These are phyloP conservation scores for Phanerotoma sp. DNA, from an alignment of 2,888 invertebrate species.

Conservation along the genomic window DNA sequence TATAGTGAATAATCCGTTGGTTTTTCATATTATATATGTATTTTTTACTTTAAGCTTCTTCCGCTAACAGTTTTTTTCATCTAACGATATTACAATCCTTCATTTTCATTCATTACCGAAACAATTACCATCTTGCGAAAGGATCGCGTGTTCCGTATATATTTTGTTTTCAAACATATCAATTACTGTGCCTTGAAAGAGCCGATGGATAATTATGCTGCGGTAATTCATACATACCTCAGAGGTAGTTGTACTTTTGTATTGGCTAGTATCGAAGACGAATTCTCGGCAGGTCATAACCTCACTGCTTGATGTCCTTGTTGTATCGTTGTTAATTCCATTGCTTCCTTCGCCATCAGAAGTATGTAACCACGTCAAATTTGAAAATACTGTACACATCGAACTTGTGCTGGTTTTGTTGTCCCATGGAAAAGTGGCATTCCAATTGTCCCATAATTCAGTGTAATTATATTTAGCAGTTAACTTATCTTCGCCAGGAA, in stretches of 20 bases:
- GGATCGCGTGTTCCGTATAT: too few relatives aligned
- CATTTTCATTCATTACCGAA: too few relatives aligned
- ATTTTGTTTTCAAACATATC: too few relatives aligned
- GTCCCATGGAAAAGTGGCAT: constrained; percentile 62
- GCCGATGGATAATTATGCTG: constrained; percentile 15
- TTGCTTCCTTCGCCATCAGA: constrained; percentile 31
- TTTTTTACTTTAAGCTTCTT: too few relatives aligned
- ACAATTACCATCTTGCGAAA: too few relatives aligned
- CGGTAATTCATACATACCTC: constrained; percentile 59
- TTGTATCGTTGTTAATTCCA: constrained; percentile 26
- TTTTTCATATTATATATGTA: too few relatives aligned
- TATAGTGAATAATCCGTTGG: too few relatives aligned
- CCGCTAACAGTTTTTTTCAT: too few relatives aligned
- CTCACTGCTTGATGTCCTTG: constrained; percentile 25
- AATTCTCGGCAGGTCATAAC: constrained; percentile 60
- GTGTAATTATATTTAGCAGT: constrained; percentile 60
- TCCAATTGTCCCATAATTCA: constrained; percentile 58
- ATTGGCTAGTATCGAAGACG: constrained; percentile 65
- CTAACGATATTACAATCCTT: too few relatives aligned
- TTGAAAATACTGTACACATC: constrained; percentile 58
- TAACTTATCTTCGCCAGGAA: constrained; percentile 61
- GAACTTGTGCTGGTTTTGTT: constrained; percentile 55
- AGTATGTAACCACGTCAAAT: constrained; percentile 47
- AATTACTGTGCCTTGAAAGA: constrained; percentile 5
- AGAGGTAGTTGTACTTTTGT: constrained; percentile 66